Evolutionary conservation across 2,888 invertebrate species (phyloP).

Genomic region (Idaea dimidiata): DNA sequence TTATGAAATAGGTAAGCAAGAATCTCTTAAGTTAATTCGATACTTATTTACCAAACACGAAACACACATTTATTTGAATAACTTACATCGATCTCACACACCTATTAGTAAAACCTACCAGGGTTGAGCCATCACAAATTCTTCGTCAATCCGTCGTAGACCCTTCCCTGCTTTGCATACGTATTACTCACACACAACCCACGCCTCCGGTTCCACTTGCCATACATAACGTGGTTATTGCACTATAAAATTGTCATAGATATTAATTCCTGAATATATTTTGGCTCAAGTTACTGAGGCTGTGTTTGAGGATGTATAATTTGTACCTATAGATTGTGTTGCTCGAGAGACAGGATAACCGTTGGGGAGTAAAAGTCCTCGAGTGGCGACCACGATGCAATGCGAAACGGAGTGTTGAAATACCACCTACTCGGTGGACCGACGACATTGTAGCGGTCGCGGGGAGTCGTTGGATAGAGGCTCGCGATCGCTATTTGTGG

Average conservation of each 20-base stretch:
- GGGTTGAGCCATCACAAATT: constrained; percentile 32
- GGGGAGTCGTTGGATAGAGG: too few species aligned
- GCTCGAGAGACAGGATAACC: too few species aligned
- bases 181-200: constrained; percentile 47
- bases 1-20: too few species aligned
- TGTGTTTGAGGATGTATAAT: neutral
- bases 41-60: neutral
- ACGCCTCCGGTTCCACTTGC: neutral
- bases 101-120: neutral
- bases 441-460: too few species aligned
- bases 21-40: too few species aligned
- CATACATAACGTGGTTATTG: constrained; percentile 6
- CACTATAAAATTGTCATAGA: constrained; percentile 2
- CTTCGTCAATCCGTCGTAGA: constrained; percentile 47
- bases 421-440: too few species aligned
- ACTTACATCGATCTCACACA: neutral
- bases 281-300: neutral
- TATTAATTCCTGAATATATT: neutral
- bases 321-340: neutral
- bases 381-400: too few species aligned
- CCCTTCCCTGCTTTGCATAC: constrained; percentile 61
- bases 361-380: too few species aligned
- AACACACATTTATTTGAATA: neutral
- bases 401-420: too few species aligned
- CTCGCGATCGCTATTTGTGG: too few species aligned